Evolutionary conservation across 2,888 invertebrate species (phyloP).

Genomic region (Cataglyphis rosenhaueri): DNA sequence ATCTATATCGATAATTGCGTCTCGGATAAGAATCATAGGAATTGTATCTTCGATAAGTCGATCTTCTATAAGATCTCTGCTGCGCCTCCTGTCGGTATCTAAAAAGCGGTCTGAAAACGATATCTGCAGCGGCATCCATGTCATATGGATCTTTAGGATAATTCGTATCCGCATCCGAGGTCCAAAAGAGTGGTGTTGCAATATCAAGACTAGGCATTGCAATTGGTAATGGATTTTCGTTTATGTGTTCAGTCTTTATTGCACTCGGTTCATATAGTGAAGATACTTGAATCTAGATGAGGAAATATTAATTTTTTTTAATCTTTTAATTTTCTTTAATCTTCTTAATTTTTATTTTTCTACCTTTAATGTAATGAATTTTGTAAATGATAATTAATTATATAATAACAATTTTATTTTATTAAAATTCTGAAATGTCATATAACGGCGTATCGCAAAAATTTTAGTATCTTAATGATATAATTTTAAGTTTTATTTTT

Average conservation of each 20-base stretch:
- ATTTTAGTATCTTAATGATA: background rate
- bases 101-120: slow-evolving; percentile 82
- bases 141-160: slow-evolving; percentile 63
- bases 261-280: slow-evolving; percentile 1
- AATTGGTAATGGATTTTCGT: slow-evolving; percentile 36
- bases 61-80: slow-evolving; percentile 66
- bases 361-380: background rate
- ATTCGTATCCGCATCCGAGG: slow-evolving; percentile 31
- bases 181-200: slow-evolving; percentile 43
- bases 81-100: slow-evolving; percentile 79
- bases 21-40: slow-evolving; percentile 64
- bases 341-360: background rate
- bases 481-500: slow-evolving; percentile 4
- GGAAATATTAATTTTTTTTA: background rate
- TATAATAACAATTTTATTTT: background rate
- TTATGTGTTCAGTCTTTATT: background rate
- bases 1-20: slow-evolving; percentile 57
- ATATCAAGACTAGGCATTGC: slow-evolving; percentile 44
- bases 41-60: slow-evolving; percentile 65
- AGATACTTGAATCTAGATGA: slow-evolving; percentile 39
- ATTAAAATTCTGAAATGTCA: background rate
- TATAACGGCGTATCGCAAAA: background rate
- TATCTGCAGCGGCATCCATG: slow-evolving; percentile 82
- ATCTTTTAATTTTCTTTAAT: slow-evolving; percentile 3
- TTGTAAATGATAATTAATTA: background rate